phyloP scores from a whole-genome alignment of 2,888 invertebrate species.

The Tenthredo mesomela region DNA sequence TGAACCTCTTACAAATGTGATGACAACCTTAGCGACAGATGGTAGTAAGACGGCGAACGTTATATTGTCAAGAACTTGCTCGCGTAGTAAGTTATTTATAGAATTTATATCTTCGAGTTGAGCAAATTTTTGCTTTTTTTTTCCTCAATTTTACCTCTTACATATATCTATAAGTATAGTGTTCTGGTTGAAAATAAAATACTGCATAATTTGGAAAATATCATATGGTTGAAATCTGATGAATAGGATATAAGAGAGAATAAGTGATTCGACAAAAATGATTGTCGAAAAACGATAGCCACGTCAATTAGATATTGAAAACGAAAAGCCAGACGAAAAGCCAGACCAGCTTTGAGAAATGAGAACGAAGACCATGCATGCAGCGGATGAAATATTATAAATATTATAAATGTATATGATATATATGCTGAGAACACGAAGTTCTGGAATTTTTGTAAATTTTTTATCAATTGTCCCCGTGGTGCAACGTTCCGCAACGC shows the following conservation, averaged over 20 bases:
- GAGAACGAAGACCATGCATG: background rate
- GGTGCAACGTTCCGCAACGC: slow-evolving; percentile 46
- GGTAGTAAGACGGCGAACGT: slow-evolving; percentile 8
- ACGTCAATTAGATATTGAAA: too few relatives aligned
- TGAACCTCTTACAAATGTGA: slow-evolving; percentile 22
- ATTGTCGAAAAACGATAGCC: background rate
- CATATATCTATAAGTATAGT: background rate
- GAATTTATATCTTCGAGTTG: background rate
- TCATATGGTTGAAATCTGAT: background rate
- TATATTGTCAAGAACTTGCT: slow-evolving; percentile 5
- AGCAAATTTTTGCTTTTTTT: background rate
- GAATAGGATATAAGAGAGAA: background rate
- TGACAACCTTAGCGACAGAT: slow-evolving; percentile 18
- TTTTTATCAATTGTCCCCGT: slow-evolving; percentile 14
- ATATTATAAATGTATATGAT: too few relatives aligned
- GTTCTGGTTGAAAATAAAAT: background rate
- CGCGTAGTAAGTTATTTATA: background rate
- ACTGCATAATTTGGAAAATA: background rate
- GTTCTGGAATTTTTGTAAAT: slow-evolving; percentile 14
- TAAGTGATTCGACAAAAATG: background rate
- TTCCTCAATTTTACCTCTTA: background rate
- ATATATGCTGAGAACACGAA: background rate
- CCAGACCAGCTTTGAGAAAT: background rate
- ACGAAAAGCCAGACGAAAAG: too few relatives aligned
- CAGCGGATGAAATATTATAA: background rate